A percentile compares a stretch with the other conserved stretches of the same genome.
These are phyloP conservation scores for Volucella inanis DNA, from an alignment of 2,888 invertebrate species.

Conservation along the genomic window DNA sequence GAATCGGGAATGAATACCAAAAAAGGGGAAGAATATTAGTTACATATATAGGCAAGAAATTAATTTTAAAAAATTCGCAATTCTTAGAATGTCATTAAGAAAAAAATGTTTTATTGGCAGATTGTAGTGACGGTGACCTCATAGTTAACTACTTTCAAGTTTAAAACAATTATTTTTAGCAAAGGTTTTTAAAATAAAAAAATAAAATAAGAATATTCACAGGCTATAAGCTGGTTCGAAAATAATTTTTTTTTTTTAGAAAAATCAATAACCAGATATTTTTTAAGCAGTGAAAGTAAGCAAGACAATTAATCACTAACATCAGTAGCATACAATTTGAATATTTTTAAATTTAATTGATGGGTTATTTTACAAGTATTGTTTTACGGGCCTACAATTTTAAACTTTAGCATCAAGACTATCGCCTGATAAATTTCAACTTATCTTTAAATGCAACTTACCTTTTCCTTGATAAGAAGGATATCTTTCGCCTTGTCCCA, in stretches of 20 bases:
- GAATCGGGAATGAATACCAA: no score
- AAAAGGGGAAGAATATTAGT: no score
- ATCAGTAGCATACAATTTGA: neutral
- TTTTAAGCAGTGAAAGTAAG: neutral
- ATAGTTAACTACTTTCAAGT: no score
- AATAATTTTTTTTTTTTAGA: neutral
- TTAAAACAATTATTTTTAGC: no score
- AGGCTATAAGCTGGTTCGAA: neutral
- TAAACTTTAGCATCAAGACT: conserved; percentile 45
- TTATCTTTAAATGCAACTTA: conserved; percentile 7
- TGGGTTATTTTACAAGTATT: neutral
- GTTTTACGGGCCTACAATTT: no score
- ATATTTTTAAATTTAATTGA: neutral
- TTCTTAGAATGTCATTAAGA: no score
- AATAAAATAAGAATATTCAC: neutral
- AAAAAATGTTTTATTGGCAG: no score
- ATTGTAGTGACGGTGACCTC: no score
- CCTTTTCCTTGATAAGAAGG: conserved; percentile 58
- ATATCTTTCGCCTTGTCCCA: conserved; percentile 74
- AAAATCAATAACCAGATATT: neutral
- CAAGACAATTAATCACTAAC: neutral
- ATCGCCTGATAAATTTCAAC: neutral
- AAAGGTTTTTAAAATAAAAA: neutral
- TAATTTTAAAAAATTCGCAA: no score
- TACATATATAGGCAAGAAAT: no score